These are phyloP conservation scores for Serinus canaria DNA, from an alignment of 2,113 vertebrate genomes.

Conservation along the genomic window DNA sequence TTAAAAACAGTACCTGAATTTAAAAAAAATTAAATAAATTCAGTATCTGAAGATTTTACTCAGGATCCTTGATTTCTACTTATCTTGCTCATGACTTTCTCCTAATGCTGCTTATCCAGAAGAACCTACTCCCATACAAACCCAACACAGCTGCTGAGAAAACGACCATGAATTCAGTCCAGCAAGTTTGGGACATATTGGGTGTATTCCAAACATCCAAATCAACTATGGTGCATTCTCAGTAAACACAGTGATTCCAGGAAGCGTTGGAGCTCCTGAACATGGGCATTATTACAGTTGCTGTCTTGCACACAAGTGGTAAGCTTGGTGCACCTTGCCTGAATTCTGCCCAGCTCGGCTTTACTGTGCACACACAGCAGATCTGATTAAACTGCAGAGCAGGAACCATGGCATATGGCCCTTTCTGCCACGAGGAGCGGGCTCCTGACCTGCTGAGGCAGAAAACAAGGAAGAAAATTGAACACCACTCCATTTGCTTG, in stretches of 20 bases:
- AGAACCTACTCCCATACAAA: background rate
- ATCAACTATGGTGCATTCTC: background rate
- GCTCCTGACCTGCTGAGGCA: background rate
- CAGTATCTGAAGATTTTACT: background rate
- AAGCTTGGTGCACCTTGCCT: background rate
- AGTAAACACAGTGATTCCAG: background rate
- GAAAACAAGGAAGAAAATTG: conserved; percentile 18
- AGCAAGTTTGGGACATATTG: background rate
- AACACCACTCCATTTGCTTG: background rate
- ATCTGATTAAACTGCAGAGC: background rate
- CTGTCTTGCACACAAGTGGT: accelerated
- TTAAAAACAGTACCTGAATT: background rate
- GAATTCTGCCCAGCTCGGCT: background rate
- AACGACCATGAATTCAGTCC: background rate
- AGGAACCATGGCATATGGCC: background rate
- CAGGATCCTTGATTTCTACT: background rate
- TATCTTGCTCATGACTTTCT: background rate
- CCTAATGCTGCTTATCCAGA: background rate
- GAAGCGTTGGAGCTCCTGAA: background rate
- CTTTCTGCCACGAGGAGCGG: background rate
- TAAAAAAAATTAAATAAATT: background rate
- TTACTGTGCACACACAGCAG: background rate
- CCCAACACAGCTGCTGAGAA: background rate
- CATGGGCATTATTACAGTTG: background rate
- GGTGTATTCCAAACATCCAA: background rate